Evolutionary conservation across 2,888 invertebrate species (phyloP), one percentile per base, ranked within the genome.

Genomic region (Ennomos fuscantarius): DNA sequence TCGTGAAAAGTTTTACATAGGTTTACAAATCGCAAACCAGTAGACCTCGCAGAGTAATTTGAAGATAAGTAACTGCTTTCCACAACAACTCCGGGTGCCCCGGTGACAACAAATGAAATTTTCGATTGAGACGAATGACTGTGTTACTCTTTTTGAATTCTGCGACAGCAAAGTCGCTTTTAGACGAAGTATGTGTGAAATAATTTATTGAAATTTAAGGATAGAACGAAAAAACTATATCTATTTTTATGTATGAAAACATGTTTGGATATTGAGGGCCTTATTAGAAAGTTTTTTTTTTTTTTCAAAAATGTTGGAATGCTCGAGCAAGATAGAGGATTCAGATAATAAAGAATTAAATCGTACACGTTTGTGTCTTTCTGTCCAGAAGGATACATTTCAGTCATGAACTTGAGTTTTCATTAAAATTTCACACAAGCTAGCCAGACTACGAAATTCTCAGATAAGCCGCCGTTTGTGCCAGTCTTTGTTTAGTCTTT

Each of bases 81-180:
- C 41, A 41, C 9, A 10, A 32, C 6, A 11, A 61, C 68, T 69
- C 72, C 66, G 70, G 68, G 69, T 72, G 78, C 76, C 64, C 74
- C 70, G 65, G 72, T 77, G 84, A 84, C 81, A 82, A 85, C 84
- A 87, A 86, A 86, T 86, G 80, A 86, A 86, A 85, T 86, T 85
- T 84, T 79, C 81, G 81, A 87, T 86, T 85, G 85, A 86, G 83
- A 86, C 79, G 81, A 83, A 86, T 84, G 79, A 81, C 83, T 81
- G 69, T 84, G 73, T 85, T 77, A 80, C 79, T 81, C 79, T 83
- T 84, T 87, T 86, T 86, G 78, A 82, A 76, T 72, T 74, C 70
- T 69, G 44, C 70, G 79, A 79, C 82, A 80, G 80, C 84, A 82
- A 83, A 81, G 77, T 78, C 72, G 69, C 74, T 71, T 78, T 82